A percentile compares a stretch with the other conserved stretches of the same genome.
Conservation (phyloP, 64 coral and sea anemone genomes). For the Cladopsammia gracilis region DNA sequence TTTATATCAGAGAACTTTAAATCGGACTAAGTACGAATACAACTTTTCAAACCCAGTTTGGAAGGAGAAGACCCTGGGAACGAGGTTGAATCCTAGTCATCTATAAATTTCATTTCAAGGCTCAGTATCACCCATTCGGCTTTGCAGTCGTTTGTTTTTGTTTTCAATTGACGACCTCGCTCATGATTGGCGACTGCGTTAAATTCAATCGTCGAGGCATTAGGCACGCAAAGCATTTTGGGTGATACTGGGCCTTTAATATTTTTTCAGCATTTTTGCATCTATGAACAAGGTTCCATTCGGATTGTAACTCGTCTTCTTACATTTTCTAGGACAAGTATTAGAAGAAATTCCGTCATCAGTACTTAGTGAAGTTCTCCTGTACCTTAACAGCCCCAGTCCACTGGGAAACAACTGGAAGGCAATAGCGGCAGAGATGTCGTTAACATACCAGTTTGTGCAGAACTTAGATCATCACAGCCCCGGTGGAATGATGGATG, state of each 20-base stretch:
- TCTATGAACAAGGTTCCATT: background rate
- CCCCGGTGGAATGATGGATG: background rate
- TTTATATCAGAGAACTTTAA: background rate
- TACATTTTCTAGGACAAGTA: background rate
- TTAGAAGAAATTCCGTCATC: background rate
- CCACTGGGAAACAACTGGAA: constrained; percentile 13
- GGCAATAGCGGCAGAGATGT: background rate
- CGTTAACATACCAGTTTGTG: background rate
- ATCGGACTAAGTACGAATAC: no score
- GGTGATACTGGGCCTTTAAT: background rate
- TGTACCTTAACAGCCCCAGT: constrained; percentile 1
- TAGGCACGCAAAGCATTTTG: no score
- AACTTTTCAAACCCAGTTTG: no score
- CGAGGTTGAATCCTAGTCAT: no score
- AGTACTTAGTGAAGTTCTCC: background rate
- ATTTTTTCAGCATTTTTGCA: background rate
- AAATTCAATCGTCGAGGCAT: no score
- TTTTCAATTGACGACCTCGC: no score
- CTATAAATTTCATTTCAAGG: no score
- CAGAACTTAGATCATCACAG: constrained; percentile 1
- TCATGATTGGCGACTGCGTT: no score
- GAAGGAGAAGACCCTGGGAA: no score
- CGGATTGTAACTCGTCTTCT: background rate
- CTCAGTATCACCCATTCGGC: no score
- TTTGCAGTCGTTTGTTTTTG: no score